A percentile compares a stretch with the other conserved stretches of the same genome.
Conservation (phyloP, 2,888 invertebrate genomes). For the Drosophila dives region DNA sequence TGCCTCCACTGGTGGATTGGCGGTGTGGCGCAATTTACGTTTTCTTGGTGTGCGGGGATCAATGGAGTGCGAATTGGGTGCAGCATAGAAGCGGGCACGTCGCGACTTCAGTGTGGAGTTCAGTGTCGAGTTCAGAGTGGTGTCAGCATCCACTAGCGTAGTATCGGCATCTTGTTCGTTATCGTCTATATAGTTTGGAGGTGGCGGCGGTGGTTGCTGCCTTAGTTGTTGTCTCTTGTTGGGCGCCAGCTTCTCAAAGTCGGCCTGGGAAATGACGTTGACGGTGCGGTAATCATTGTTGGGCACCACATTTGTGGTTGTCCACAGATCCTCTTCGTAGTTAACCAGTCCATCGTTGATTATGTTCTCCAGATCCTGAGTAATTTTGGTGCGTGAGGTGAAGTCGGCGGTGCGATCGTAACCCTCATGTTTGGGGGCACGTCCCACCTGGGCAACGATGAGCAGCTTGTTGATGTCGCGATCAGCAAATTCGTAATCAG, state of each 20-base stretch:
- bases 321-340: constrained; percentile 98
- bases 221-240: constrained; percentile 82
- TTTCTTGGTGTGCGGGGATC: constrained; percentile 91
- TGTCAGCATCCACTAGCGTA: constrained; percentile 59
- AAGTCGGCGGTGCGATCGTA: constrained; percentile 96
- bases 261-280: constrained; percentile 94
- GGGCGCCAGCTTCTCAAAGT: constrained; percentile 92
- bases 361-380: constrained; percentile 96
- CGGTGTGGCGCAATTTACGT: constrained; percentile 95
- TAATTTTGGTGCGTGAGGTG: constrained; percentile 96
- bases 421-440: constrained; percentile 92
- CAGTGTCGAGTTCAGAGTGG: constrained; percentile 75
- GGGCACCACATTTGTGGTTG: constrained; percentile 86
- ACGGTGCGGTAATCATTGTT: constrained; percentile 91
- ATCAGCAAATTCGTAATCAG: constrained; percentile 96
- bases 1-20: constrained; percentile 96
- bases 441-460: constrained; percentile 94
- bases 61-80: constrained; percentile 90
- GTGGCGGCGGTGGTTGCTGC: constrained; percentile 92
- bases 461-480: constrained; percentile 96
- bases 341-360: constrained; percentile 98
- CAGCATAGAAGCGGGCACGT: constrained; percentile 96
- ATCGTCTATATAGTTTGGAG: constrained; percentile 88
- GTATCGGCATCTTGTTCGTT: constrained; percentile 61
- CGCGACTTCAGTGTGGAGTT: constrained; percentile 84